Evolutionary conservation across 2,888 invertebrate species (phyloP), one percentile per base, ranked within the genome.

Genomic region (Tineola bisselliella): DNA sequence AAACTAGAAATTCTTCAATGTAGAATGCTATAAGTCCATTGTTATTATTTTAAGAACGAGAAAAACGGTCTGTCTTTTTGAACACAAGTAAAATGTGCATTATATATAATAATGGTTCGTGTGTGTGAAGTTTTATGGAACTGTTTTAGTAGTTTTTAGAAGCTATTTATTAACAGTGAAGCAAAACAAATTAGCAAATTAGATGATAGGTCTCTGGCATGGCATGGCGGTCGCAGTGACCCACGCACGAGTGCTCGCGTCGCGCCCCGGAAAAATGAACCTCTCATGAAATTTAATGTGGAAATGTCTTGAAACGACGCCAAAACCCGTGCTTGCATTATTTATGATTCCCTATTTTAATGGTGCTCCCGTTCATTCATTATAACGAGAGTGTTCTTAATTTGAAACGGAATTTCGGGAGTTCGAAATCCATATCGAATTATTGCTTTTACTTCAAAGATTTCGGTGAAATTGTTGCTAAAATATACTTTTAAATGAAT

Each of bases 271-370:
- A 86, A 84, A 87, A 84, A 83, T 84, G 79, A 80, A 79, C 75
- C 73, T 77, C 84, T 86, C 84, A 84, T 86, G 84, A 86, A 87
- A 86, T 83, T 86, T 84, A 81, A 86, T 84, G 86, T 84, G 77
- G 76, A 84, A 83, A 83, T 82, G 78, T 82, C 83, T 84, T 87
- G 86, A 86, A 86, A 81, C 83, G 77, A 77, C 75, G 87, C 87
- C 86, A 87, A 86, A 63, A 83, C 77, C 84, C 71, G 70, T 71
- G 75, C 68, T 71, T 86, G 86, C 84, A 86, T 87, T 84, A 84
- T 86, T 84, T 84, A 86, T 84, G 78, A 79, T 74, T 72, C 72
- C 79, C 79, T 80, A 83, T 84, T 86, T 84, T 86, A 84, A 87
- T 84, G 78, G 81, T 75, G 74, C 76, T 77, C 71, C 77, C 73